A percentile compares a stretch with the other conserved stretches of the same genome.
Evolutionary conservation across 2,797 vertebrate species (phyloP).

Genomic region (Danio tinwini): DNA sequence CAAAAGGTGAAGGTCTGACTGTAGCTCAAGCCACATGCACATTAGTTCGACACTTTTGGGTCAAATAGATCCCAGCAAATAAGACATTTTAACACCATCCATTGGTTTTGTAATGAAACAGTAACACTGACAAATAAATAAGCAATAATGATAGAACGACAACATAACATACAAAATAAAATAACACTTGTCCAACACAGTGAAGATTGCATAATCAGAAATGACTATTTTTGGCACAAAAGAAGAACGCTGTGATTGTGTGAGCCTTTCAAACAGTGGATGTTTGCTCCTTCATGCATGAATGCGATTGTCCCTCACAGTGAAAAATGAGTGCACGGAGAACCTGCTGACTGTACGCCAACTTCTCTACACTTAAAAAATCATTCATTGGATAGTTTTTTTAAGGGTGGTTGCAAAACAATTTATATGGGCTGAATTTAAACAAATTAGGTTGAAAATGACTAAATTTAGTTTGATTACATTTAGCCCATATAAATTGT

Average conservation of each 20-base stretch:
- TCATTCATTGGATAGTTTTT: too few species aligned
- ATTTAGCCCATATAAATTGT: too few species aligned
- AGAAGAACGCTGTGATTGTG: conserved; percentile 75
- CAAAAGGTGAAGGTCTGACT: conserved; percentile 51
- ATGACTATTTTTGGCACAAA: conserved; percentile 80
- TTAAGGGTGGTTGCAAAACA: background rate
- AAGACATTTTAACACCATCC: conserved; percentile 78
- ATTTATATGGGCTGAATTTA: background rate
- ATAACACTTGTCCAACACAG: conserved; percentile 67
- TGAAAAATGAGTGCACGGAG: conserved; percentile 70
- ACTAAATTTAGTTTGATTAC: too few species aligned
- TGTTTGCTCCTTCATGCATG: conserved; percentile 78
- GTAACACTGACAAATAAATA: conserved; percentile 86
- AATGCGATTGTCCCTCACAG: conserved; percentile 85
- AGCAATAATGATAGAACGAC: conserved; percentile 74
- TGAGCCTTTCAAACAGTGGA: conserved; percentile 69
- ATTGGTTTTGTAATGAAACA: conserved; percentile 79
- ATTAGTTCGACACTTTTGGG: conserved; percentile 63
- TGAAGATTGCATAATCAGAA: conserved; percentile 78
- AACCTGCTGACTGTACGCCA: conserved; percentile 72
- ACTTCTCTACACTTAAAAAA: conserved; percentile 53
- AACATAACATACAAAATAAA: conserved; percentile 57
- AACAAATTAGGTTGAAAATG: too few species aligned
- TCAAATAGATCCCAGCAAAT: conserved; percentile 75
- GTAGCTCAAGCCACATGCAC: conserved; percentile 53